These are phyloP conservation scores for Zoanthus solanderi DNA, from an alignment of 92 coral and sea anemone species.

Conservation along the genomic window DNA sequence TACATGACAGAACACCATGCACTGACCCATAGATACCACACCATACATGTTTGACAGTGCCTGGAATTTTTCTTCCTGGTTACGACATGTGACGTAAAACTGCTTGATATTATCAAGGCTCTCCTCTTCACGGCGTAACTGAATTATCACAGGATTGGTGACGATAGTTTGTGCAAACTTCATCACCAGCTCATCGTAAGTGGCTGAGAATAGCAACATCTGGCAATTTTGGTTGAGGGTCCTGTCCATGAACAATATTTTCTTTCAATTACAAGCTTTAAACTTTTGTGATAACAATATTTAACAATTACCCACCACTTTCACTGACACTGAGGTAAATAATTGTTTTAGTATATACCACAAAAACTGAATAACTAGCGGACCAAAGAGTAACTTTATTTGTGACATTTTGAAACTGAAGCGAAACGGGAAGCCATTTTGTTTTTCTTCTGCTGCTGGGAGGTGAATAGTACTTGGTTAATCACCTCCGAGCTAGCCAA, in stretches of 20 bases:
- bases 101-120: slow-evolving; percentile 95
- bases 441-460: no score
- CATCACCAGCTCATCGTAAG: slow-evolving; percentile 95
- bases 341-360: no score
- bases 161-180: slow-evolving; percentile 87
- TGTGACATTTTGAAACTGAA: no score
- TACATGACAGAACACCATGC: slow-evolving; percentile 98
- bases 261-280: no score
- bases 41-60: slow-evolving; percentile 96
- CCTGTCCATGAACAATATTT: slow-evolving; percentile 43
- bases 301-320: no score
- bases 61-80: slow-evolving; percentile 82
- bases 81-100: slow-evolving; percentile 83
- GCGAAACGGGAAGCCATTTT: no score
- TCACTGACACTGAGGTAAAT: no score
- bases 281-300: no score
- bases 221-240: slow-evolving; percentile 81
- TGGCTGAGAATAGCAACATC: slow-evolving; percentile 92
- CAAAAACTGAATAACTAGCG: no score
- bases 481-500: no score
- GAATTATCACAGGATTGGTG: slow-evolving; percentile 84
- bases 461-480: no score
- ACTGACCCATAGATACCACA: slow-evolving; percentile 93
- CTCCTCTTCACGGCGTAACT: slow-evolving; percentile 94
- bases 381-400: no score